Evolutionary conservation across 2,797 vertebrate genomes (phyloP).

Genomic region (Epinephelus coioides): DNA sequence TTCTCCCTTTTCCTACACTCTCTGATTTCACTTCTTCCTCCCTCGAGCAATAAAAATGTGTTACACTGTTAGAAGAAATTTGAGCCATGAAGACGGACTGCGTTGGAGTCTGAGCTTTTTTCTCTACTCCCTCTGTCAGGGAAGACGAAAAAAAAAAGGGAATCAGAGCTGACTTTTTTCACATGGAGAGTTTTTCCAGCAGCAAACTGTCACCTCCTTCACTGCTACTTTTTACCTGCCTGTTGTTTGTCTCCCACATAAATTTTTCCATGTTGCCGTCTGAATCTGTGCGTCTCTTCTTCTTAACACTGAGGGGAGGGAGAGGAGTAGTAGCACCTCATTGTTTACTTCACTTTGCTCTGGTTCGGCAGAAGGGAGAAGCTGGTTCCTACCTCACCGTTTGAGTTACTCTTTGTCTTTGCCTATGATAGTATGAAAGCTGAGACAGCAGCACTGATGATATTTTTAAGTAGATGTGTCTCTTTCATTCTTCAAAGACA

Average conservation of each 20-base stretch:
- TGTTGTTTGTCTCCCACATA: slow-evolving; percentile 57
- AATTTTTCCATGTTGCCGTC: slow-evolving; percentile 47
- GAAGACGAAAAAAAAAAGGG: slow-evolving; percentile 6
- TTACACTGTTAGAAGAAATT: slow-evolving; percentile 57
- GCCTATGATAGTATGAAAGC: slow-evolving; percentile 27
- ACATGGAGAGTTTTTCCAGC: slow-evolving; percentile 42
- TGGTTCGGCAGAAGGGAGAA: slow-evolving; percentile 27
- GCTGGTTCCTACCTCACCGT: slow-evolving; percentile 20
- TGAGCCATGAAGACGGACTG: slow-evolving; percentile 49
- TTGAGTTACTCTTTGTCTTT: slow-evolving; percentile 32
- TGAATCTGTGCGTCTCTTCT: slow-evolving; percentile 43
- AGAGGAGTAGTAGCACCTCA: slow-evolving; percentile 11
- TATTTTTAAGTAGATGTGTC: slow-evolving; percentile 31
- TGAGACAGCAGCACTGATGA: slow-evolving; percentile 20
- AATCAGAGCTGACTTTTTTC: slow-evolving; percentile 53
- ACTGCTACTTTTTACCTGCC: slow-evolving; percentile 40
- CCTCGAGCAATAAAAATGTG: slow-evolving; percentile 64
- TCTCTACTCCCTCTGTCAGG: slow-evolving; percentile 32
- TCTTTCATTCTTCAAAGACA: slow-evolving; percentile 33
- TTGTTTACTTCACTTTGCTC: slow-evolving; percentile 46
- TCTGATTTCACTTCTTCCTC: slow-evolving; percentile 53
- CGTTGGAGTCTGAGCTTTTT: slow-evolving; percentile 28
- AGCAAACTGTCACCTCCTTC: slow-evolving; percentile 61
- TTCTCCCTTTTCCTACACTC: slow-evolving; percentile 34
- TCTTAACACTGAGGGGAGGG: slow-evolving; percentile 20